Base-by-base conservation (phyloP, 2,797 vertebrate genomes). In the Nannoperca obscura region DNA sequence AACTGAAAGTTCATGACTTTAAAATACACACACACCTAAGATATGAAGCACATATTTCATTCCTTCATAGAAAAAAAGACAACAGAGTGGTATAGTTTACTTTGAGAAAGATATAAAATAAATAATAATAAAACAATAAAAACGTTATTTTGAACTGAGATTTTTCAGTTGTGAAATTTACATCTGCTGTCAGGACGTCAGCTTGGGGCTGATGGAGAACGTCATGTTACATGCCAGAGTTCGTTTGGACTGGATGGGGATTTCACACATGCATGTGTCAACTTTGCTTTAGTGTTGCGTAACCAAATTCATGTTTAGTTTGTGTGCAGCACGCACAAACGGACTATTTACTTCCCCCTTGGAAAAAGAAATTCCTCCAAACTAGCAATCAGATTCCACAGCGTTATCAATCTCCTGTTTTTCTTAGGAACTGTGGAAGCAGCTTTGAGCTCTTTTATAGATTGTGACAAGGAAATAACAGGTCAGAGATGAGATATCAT, bases 221-320 rank as follows among this genome's bases (percentile, higher is more conserved):
- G 19, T 46, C 17, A 4, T 5, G 22, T 40, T 7, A 53, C 27
- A 27, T 50, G 13, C 8, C 12, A 4, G n/a, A n/a, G 10, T 27
- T 42, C n/a, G 17, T 71, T 69, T 55, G 1, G 36, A 11, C 11
- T 38, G 36, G 36, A 10, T 38, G 36, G 10, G 36, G 59, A 49
- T 74, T 38, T 61, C 17, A 46, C 30, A 66, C 52, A 10, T 42
- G 36, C 49, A n/a, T 20, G 47, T 66, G 40, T 68, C n/a, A 22
- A 19, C 34, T 57, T 64, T 34, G 0, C 19, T 30, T 52, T 22
- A 24, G 30, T 58, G 58, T 71, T 49, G 12, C 32, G 9, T 6
- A 5, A 53, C 36, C n/a, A 36, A 36, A 36, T 34, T 49, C 13
- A 17, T 38, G 36, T 38, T 38, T 38, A 38, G 36, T 38, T 38